Conservation (phyloP, 2,888 invertebrate species). For the Opisthograptis luteolata region DNA sequence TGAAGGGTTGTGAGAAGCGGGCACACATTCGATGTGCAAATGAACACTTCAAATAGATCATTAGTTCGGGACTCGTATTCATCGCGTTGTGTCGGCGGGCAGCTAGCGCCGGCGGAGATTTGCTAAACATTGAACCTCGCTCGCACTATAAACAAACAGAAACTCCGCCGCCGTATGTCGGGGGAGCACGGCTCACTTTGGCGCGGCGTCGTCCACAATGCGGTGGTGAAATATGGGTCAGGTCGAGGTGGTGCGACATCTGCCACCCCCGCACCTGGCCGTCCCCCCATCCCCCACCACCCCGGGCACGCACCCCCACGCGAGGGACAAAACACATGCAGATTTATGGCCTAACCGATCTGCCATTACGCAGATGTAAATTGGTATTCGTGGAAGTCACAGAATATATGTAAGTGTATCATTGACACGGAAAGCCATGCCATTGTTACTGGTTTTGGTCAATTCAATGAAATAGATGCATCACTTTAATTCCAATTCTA, state of each 20-base stretch:
- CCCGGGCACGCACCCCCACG: conserved; percentile 27
- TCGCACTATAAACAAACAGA: conserved; percentile 18
- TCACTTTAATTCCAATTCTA: neutral
- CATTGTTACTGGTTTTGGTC: neutral
- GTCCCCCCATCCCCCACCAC: conserved; percentile 35
- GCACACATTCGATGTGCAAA: too few relatives aligned
- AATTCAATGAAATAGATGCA: neutral
- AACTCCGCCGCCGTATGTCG: neutral
- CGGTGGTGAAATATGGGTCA: conserved; percentile 61
- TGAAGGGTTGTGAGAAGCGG: too few relatives aligned
- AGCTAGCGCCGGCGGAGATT: too few relatives aligned
- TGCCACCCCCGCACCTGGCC: conserved; percentile 78
- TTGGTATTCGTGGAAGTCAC: conserved; percentile 8
- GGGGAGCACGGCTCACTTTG: conserved; percentile 11
- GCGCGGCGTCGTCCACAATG: neutral
- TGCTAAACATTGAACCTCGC: conserved; percentile 5
- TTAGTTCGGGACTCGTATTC: conserved; percentile 27
- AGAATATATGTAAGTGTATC: conserved; percentile 8
- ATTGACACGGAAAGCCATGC: neutral
- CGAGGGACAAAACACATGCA: conserved; percentile 57
- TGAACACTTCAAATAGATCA: too few relatives aligned
- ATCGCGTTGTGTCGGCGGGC: conserved; percentile 25
- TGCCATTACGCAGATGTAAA: conserved; percentile 32
- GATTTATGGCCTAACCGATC: conserved; percentile 55
- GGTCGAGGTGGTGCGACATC: conserved; percentile 55